Percentiles rank a stretch among this genome's conserved stretches.
phyloP scores from a whole-genome alignment of 2,113 vertebrate genomes.

The Fukomys damarensis region DNA sequence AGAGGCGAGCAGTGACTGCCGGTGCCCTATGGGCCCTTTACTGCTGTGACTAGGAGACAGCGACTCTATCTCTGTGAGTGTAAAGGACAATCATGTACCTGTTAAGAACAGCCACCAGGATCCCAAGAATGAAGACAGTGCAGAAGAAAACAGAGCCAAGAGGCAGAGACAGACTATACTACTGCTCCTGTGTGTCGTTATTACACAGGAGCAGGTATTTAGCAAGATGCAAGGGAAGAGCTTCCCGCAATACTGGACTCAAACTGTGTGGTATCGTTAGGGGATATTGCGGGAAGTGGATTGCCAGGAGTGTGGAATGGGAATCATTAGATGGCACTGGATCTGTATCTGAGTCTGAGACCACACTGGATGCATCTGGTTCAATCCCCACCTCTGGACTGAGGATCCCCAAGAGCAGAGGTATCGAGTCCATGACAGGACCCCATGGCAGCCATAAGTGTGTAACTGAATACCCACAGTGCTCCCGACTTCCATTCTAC shows the following conservation, averaged over 20 bases:
- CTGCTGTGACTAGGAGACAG: background rate
- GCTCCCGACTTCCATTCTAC: no score
- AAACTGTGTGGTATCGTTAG: background rate
- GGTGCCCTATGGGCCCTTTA: no score
- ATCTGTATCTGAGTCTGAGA: background rate
- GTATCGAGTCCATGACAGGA: accelerated
- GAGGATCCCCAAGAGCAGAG: background rate
- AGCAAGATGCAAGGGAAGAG: background rate
- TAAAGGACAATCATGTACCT: background rate
- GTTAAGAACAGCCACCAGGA: background rate
- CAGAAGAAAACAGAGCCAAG: background rate
- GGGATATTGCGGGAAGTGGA: background rate
- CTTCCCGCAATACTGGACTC: background rate
- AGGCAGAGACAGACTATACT: accelerated
- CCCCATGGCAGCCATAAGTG: no score
- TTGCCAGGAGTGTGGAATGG: background rate
- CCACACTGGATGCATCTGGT: background rate
- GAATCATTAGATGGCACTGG: no score
- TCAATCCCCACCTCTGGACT: background rate
- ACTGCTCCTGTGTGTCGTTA: background rate
- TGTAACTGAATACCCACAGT: accelerated
- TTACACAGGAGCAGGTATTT: background rate
- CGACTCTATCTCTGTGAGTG: background rate
- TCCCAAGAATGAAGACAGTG: background rate
- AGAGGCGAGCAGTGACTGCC: background rate